Conservation (phyloP, 2,113 vertebrate genomes). For the Melanotaenia duboulayi region DNA sequence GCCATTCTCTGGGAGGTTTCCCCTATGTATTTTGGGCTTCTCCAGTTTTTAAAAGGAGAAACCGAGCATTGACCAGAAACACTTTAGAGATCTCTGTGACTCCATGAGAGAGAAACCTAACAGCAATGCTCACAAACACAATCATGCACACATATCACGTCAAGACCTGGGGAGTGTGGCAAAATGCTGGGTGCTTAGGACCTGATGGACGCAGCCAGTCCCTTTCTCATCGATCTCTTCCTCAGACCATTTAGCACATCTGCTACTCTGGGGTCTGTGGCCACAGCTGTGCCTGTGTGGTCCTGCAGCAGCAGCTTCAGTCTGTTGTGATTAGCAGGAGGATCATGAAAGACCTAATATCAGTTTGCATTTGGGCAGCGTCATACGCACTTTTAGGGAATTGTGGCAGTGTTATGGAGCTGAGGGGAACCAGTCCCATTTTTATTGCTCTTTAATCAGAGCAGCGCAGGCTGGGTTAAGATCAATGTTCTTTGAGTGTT, state of each 20-base stretch:
- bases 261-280: slow-evolving; percentile 58
- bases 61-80: slow-evolving; percentile 66
- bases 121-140: slow-evolving; percentile 45
- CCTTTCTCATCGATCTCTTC: slow-evolving; percentile 70
- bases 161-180: slow-evolving; percentile 61
- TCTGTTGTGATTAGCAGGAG: slow-evolving; percentile 43
- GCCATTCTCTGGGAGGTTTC: slow-evolving; percentile 39
- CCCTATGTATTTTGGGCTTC: slow-evolving; percentile 68
- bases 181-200: slow-evolving; percentile 66
- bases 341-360: slow-evolving; percentile 66
- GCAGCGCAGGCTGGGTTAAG: slow-evolving; percentile 78
- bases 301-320: slow-evolving; percentile 40
- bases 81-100: slow-evolving; percentile 67
- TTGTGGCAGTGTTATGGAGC: slow-evolving; percentile 61
- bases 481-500: slow-evolving; percentile 84
- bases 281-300: slow-evolving; percentile 63
- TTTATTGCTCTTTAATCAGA: slow-evolving; percentile 85
- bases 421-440: slow-evolving; percentile 68
- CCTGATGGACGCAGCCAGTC: slow-evolving; percentile 66
- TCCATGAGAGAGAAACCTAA: slow-evolving; percentile 56
- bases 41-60: slow-evolving; percentile 75
- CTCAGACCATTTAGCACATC: slow-evolving; percentile 76
- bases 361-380: slow-evolving; percentile 55
- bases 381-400: slow-evolving; percentile 67
- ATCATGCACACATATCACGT: slow-evolving; percentile 52